phyloP scores from a whole-genome alignment of 2,797 vertebrate species.

The Chaetodon trifasciatus region DNA sequence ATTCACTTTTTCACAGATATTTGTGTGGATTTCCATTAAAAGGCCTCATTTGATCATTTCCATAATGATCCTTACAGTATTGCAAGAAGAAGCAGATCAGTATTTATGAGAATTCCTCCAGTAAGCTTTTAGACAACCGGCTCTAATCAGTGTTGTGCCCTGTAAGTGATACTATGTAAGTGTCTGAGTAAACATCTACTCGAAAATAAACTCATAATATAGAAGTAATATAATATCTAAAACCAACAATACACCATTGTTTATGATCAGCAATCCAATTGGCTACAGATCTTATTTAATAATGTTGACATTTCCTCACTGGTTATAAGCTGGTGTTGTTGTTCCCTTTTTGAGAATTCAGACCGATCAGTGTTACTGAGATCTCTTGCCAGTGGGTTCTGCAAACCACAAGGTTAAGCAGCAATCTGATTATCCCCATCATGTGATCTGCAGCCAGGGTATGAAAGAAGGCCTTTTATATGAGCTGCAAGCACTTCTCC shows the following conservation, averaged over 20 bases:
- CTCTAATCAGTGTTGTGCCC: background rate
- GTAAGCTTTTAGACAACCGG: background rate
- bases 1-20: background rate
- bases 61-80: background rate
- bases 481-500: constrained; percentile 51
- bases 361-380: background rate
- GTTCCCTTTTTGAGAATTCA: constrained; percentile 4
- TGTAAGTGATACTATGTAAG: background rate
- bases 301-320: background rate
- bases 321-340: background rate
- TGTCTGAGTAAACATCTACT: background rate
- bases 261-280: background rate
- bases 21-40: background rate
- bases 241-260: background rate
- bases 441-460: constrained; percentile 83
- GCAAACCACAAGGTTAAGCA: constrained; percentile 66
- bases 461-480: constrained; percentile 82
- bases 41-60: too few species aligned
- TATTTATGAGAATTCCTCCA: background rate
- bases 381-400: constrained; percentile 31
- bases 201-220: background rate
- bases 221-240: background rate
- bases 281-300: background rate
- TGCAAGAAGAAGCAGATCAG: background rate
- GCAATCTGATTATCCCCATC: constrained; percentile 85